Base-by-base conservation (phyloP, 2,888 invertebrate species). In the Tipula unca region DNA sequence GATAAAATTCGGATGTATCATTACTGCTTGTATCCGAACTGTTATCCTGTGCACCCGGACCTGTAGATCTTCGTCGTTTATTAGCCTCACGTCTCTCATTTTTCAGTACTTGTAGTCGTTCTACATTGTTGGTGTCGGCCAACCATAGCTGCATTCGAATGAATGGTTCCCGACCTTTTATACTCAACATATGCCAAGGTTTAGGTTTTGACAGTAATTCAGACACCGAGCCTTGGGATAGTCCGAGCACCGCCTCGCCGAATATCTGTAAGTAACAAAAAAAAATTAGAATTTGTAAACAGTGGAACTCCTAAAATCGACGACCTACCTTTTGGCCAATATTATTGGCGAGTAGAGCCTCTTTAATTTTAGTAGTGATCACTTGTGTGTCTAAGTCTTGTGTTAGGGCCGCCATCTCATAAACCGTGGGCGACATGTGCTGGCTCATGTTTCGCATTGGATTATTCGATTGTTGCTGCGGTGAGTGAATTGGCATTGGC, bases 141-240 rank as follows among this genome's bases (percentile, higher is more conserved):
- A 99, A 93, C 99, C 99, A 99, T 87, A 98, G 91, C 90, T 99
- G 98, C 98, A 98, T 98, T 85, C 98, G 93, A 87, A 98, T 97
- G 91, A 98, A 98, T 0, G 98, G 98, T 89, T 99, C 99, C 36
- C 99, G 93, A 0, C 99, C 99, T 90, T 99, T 99, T 90, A 98
- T 98, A 89, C 98, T 98, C 86, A 99, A 93, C 98, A 99, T 98
- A 90, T 98, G 98, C 99, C 99, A 99, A 0, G 99, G 99, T 89
- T 99, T 99, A 3, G 99, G 99, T 90, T 99, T 99, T 87, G 98
- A 98, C 6, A 99, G 93, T 87, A 99, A 92, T 91, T 99, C 99
- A 89, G 98, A 98, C 13, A 99, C 99, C 1, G 99, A 98, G 13
- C 98, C 99, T 91, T 99, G 99, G 0, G 98, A 98, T 35, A 99